phyloP scores from a whole-genome alignment of 2,113 vertebrate genomes.

The Melanerpes formicivorus region DNA sequence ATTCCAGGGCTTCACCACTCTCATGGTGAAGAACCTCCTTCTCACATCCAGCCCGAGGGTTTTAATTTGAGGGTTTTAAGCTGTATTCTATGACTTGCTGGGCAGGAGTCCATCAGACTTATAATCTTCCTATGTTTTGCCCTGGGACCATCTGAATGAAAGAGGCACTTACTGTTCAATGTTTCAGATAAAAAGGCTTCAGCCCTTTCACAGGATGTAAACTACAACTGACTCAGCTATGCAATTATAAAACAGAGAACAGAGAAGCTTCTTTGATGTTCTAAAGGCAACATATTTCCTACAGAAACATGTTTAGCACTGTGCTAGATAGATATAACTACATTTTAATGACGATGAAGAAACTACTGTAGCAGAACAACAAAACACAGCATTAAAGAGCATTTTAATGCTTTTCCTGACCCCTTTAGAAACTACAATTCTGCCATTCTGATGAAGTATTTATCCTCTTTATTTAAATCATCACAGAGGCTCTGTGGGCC shows the following conservation, averaged over 20 bases:
- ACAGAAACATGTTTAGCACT: background rate
- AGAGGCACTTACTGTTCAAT: background rate
- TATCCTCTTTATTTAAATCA: background rate
- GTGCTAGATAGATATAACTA: background rate
- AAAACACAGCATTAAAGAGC: background rate
- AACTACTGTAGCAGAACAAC: background rate
- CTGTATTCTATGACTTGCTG: background rate
- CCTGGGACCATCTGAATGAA: background rate
- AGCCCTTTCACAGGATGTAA: background rate
- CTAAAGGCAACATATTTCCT: background rate
- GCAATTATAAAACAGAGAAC: background rate
- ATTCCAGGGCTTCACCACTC: no score
- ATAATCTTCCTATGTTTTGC: background rate
- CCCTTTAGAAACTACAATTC: background rate
- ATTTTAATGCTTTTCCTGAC: background rate
- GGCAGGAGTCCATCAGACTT: background rate
- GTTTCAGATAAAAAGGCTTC: slow-evolving; percentile 1
- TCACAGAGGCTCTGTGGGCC: background rate
- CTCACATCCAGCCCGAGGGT: no score
- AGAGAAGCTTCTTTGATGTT: background rate
- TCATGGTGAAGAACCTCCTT: no score
- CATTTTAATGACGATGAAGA: background rate
- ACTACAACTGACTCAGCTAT: background rate
- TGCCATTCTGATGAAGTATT: background rate
- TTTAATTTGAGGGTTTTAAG: background rate